These are phyloP conservation scores for Gymnocypris eckloni DNA, from an alignment of 2,797 vertebrate species.

Conservation along the genomic window DNA sequence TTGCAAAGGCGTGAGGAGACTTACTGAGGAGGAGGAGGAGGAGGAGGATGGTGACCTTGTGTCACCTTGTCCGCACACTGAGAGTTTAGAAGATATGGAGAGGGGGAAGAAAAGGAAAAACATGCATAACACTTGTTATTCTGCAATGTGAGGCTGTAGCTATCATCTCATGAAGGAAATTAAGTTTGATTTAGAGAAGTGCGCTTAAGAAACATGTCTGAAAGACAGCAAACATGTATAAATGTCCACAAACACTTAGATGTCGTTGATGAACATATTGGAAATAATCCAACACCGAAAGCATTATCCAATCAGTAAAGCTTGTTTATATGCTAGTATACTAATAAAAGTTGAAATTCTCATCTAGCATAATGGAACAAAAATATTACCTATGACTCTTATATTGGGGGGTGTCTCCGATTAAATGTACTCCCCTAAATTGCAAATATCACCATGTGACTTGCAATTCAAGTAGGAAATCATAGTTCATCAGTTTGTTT, in stretches of 20 bases:
- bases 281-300: constrained; percentile 7
- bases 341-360: neutral
- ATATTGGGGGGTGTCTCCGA: neutral
- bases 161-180: neutral
- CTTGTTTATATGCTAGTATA: neutral
- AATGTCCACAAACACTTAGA: constrained; percentile 22
- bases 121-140: neutral
- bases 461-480: neutral
- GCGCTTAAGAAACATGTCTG: constrained; percentile 14
- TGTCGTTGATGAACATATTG: neutral
- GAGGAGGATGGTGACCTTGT: constrained; percentile 22
- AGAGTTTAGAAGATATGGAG: constrained; percentile 13
- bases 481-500: neutral
- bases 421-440: neutral
- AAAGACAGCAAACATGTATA: neutral
- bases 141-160: neutral
- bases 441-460: neutral
- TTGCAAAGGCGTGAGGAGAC: constrained; percentile 52
- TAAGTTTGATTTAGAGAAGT: neutral
- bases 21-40: constrained; percentile 7
- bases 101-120: neutral
- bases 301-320: neutral
- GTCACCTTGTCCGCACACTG: constrained; percentile 34
- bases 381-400: neutral
- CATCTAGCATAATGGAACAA: neutral